Percentiles rank a stretch among this genome's conserved stretches.
Conservation (phyloP, 2,113 vertebrate genomes). For the Callocephalon fimbriatum region DNA sequence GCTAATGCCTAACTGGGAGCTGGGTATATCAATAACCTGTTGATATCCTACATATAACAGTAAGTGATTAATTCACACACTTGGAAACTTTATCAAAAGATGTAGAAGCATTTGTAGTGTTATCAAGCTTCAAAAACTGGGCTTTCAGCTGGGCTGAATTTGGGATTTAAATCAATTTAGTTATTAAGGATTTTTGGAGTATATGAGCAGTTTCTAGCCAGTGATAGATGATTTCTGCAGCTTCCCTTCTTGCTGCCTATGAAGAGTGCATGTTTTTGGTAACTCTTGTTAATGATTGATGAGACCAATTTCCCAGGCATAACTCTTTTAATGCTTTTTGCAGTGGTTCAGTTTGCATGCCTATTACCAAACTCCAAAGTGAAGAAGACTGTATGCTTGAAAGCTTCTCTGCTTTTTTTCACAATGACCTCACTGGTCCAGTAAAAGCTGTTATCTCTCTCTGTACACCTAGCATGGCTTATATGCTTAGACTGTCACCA, state of each 20-base stretch:
- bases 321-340: constrained; percentile 16
- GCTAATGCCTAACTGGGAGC: not conserved
- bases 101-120: not conserved
- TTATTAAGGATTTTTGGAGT: not conserved
- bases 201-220: not conserved
- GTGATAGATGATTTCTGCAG: not conserved
- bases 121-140: not conserved
- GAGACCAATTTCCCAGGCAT: not conserved
- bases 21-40: not conserved
- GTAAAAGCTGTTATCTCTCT: not conserved
- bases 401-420: not conserved
- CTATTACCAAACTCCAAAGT: not conserved
- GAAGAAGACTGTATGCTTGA: not conserved
- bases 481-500: not conserved
- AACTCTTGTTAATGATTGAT: not conserved
- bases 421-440: not conserved
- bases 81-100: not conserved
- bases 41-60: not conserved
- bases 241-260: not conserved
- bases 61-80: not conserved
- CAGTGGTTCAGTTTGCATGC: not conserved
- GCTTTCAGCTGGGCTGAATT: not conserved
- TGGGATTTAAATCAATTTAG: not conserved
- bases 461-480: not conserved
- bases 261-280: not conserved